phyloP scores from a whole-genome alignment of 2,797 vertebrate genomes.

The Hoplostethus atlanticus region DNA sequence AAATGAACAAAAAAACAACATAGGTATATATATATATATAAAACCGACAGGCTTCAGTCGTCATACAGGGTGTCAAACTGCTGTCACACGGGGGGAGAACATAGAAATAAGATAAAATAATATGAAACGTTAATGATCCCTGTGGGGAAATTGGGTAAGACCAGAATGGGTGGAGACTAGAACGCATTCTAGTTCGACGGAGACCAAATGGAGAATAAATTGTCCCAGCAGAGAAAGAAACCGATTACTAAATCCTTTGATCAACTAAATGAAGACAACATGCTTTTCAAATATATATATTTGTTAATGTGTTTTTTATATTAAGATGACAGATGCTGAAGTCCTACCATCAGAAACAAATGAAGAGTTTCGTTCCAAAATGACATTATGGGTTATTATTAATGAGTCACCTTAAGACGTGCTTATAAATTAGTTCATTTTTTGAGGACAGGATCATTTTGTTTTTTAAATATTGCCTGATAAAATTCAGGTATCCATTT shows the following conservation, averaged over 20 bases:
- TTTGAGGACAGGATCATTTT: too few relatives aligned
- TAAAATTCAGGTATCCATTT: too few relatives aligned
- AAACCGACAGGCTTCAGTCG: conserved; percentile 32
- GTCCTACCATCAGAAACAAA: conserved; percentile 23
- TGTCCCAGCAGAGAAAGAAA: background rate
- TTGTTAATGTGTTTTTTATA: conserved; percentile 30
- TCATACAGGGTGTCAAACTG: conserved; percentile 46
- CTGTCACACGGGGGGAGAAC: conserved; percentile 21
- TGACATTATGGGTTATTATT: too few relatives aligned
- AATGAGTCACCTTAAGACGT: too few relatives aligned
- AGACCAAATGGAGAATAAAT: background rate
- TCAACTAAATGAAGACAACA: conserved; percentile 44
- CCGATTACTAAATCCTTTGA: conserved; percentile 25
- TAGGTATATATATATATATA: background rate
- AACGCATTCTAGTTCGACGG: conserved; percentile 7
- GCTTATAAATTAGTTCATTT: too few relatives aligned
- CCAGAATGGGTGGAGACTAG: background rate
- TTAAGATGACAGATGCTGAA: conserved; percentile 26
- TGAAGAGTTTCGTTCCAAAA: too few relatives aligned
- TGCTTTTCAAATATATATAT: conserved; percentile 59
- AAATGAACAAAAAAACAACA: background rate
- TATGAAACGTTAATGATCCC: conserved; percentile 22
- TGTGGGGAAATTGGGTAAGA: background rate
- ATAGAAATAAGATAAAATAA: background rate
- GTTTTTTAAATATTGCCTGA: too few relatives aligned